These are phyloP conservation scores for Mactromeris polynyma DNA, from an alignment of 2,888 invertebrate genomes.

Conservation along the genomic window DNA sequence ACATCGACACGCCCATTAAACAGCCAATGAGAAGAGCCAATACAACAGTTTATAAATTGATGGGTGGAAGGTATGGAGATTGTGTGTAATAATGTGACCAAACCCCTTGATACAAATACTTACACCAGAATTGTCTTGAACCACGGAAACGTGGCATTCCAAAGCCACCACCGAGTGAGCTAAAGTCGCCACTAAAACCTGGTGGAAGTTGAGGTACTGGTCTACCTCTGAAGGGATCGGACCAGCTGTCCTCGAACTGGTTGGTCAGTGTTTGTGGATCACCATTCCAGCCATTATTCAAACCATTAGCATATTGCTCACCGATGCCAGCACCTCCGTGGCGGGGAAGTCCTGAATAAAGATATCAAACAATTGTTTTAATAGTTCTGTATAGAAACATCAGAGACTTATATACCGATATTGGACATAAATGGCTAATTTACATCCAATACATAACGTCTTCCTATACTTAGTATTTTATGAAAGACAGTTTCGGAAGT, in stretches of 20 bases:
- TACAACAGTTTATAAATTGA: too few species aligned
- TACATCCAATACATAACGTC: too few species aligned
- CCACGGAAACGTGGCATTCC: conserved; percentile 18
- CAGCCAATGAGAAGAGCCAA: too few species aligned
- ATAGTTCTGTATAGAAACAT: too few species aligned
- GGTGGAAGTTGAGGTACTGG: conserved; percentile 50
- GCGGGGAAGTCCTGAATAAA: conserved; percentile 55
- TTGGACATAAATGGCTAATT: too few species aligned
- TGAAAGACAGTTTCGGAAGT: too few species aligned
- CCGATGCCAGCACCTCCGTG: conserved; percentile 67
- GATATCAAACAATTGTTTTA: neutral
- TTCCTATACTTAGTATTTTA: too few species aligned
- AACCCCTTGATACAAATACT: too few species aligned
- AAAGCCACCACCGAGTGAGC: conserved; percentile 22
- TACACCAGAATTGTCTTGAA: conserved; percentile 4
- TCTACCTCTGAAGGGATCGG: conserved; percentile 50
- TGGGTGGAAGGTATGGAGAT: too few species aligned
- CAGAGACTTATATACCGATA: too few species aligned
- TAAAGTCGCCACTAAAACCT: conserved; percentile 48
- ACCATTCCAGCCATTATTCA: conserved; percentile 62
- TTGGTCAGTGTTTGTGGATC: conserved; percentile 59
- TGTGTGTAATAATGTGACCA: too few species aligned
- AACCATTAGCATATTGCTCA: conserved; percentile 49
- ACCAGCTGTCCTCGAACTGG: conserved; percentile 49
- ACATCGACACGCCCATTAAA: too few species aligned